Base-by-base conservation (phyloP, 2,113 vertebrate species). In the Ranitomeya imitator region DNA sequence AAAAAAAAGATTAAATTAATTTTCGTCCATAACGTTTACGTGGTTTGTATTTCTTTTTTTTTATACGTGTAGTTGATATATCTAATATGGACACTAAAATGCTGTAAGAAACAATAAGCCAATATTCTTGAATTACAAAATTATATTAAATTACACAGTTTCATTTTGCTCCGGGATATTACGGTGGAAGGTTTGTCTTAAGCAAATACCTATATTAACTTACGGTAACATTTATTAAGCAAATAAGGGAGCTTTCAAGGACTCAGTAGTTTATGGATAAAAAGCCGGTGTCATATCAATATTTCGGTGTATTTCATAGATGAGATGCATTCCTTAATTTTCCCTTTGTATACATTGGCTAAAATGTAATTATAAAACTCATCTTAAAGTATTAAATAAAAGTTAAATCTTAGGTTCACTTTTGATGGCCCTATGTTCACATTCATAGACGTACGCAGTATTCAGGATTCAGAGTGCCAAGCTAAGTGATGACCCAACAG, bases 121-220 rank as follows among this genome's bases (percentile, higher is more conserved):
- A 31, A 74, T 78, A 52, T 63, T 45, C 37, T 77, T 23, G 19
- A 86, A 86, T 65, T 79, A 65, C 9, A 79, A 63, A 77, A 86
- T 77, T 59, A 18, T 59, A 78, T 78, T 86, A 65, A 79, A 65
- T 86, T 52, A 6, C 37, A 86, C n/a, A 23, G n/a, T 61, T 23
- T 65, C 37, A 51, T 61, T 79, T 67, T 79, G 37, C 60, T 11
- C 51, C 31, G 37, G 73, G 14, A 54, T 60, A 65, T 60, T 78
- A n/a, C 65, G 59, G 37, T 61, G 45, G 11, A 86, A 79, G 37
- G n/a, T 86, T 86, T 79, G 79, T 59, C 18, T 52, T 65, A 60
- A 65, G 74, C 85, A 86, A 79, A 86, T 86, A 86, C 37, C 74
- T 55, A 55, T 79, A 67, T 78, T 67, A 79, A 52, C 45, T 65